Base-by-base conservation (phyloP, 1,140 invertebrate species). In the Papilio machaon region DNA sequence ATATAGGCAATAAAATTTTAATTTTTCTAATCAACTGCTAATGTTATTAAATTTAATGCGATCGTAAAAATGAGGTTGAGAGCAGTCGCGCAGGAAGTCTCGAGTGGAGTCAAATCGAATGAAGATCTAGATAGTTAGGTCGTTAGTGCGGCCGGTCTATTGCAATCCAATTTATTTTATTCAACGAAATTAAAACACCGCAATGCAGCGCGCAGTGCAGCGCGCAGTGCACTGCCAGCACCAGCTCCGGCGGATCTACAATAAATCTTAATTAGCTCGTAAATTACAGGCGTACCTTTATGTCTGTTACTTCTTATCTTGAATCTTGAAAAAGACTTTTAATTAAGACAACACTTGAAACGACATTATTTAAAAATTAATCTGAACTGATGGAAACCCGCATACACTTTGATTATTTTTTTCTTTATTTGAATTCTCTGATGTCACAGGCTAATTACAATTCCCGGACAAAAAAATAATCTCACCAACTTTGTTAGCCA, bases 151-250 rank as follows among this genome's bases (percentile, higher is more conserved):
- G 2, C 73, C 73, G 73, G 17, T 74, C 38, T 47, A 74, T 47
- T 74, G 15, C 38, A 74, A 74, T 43, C 73, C 73, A 74, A 74
- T 74, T 74, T 47, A 74, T 74, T 74, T 74, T 74, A 74, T 74
- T 74, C 73, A 47, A 74, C 8, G 7, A 74, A 74, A 74, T 74
- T 74, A 74, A 74, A 74, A 74, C 43, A 74, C 17, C 73, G 73
- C 73, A 74, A 47, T 47, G 73, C 73, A 74, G 73, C n/a, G 73
- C 73, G 38, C 10, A 10, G 35, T 47, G 73, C 73, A 74, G 73
- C n/a, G 73, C 73, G 38, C 10, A 10, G 35, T 38, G 38, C 73
- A 11, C 38, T 35, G 35, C 70, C 9, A 30, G 19, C 64, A 30
- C 11, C 43, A 11, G 3, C 30, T 15, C 70, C 9, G 23, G 9